Percentiles rank a stretch among this genome's conserved stretches.
Evolutionary conservation across 1,140 invertebrate genomes (phyloP).

Genomic region (Drosophila rufa): DNA sequence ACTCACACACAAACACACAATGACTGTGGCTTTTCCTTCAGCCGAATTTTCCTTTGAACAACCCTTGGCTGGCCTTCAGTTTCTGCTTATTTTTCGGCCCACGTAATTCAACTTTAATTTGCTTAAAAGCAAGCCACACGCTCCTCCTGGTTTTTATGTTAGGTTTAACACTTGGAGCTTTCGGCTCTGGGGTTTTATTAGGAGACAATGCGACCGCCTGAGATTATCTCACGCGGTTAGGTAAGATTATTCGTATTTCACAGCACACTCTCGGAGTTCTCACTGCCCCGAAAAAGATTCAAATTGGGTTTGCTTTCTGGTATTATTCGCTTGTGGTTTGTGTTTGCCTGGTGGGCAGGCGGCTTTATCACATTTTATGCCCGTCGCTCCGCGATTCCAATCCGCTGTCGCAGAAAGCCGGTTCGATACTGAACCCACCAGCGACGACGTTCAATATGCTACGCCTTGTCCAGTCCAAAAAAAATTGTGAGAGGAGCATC

Average conservation of each 20-base stretch:
- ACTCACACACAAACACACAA: slow-evolving; percentile 38
- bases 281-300: slow-evolving; percentile 32
- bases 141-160: slow-evolving; percentile 37
- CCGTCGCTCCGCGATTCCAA: slow-evolving; percentile 65
- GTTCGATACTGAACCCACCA: slow-evolving; percentile 79
- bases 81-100: slow-evolving; percentile 19
- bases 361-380: slow-evolving; percentile 59
- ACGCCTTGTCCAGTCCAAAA: slow-evolving; percentile 69
- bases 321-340: slow-evolving; percentile 23
- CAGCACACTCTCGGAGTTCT: slow-evolving; percentile 15
- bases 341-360: slow-evolving; percentile 48
- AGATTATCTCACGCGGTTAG: slow-evolving; percentile 44
- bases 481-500: slow-evolving; percentile 37
- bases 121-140: slow-evolving; percentile 44
- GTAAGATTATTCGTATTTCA: slow-evolving; percentile 12
- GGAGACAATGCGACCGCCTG: slow-evolving; percentile 24
- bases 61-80: slow-evolving; percentile 68
- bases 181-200: slow-evolving; percentile 23
- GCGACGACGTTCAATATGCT: slow-evolving; percentile 53
- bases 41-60: slow-evolving; percentile 60
- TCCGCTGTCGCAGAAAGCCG: slow-evolving; percentile 84
- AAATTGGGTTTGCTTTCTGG: slow-evolving; percentile 30
- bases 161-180: slow-evolving; percentile 37
- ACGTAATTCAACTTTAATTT: slow-evolving; percentile 68
- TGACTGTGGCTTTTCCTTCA: slow-evolving; percentile 46